Evolutionary conservation across 1,140 invertebrate species (phyloP), one percentile per base, ranked within the genome.

Genomic region (Drosophila ercepeae): DNA sequence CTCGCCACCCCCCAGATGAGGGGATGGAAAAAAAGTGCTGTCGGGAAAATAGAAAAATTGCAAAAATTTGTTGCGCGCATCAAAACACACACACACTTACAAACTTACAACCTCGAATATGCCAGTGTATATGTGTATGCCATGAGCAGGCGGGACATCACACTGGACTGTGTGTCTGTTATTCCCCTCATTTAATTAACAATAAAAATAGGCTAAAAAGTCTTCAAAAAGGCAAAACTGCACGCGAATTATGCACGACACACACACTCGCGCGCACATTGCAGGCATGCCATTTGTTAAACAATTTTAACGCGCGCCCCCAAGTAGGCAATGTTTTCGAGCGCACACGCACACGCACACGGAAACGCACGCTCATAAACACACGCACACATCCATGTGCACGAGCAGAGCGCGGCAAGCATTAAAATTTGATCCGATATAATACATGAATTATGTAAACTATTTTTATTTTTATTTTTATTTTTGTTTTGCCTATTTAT

Each of bases 181-280:
- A 74, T 86, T 81, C 82, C 82, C 82, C 77, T 81, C 82, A 88
- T 88, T 88, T 88, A 88, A 88, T 88, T 88, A 88, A 88, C 82
- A 88, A 88, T 88, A 88, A 88, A 88, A 88, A 88, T 88, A 88
- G 82, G 82, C 82, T 88, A 88, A 82, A 88, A 88, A 88, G 83
- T 88, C 74, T 82, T 9, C 82, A 86, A 79, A 77, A 78, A 64
- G 58, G 50, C 83, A 81, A 86, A 74, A 61, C 58, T 84, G 82
- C 65, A 76, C 57, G 72, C 75, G 72, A 73, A 81, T 71, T 78
- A 75, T 55, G 59, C 53, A 60, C 36, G 48, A 34, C 57, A 50
- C 41, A 52, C 45, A 32, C 51, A 54, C 25, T 60, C 59, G 14
- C 25, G 64, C 19, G 60, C 67, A 64, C 57, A 81, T 81, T 81